phyloP scores from a whole-genome alignment of 2,888 invertebrate species.

The Apocheima hispidaria region DNA sequence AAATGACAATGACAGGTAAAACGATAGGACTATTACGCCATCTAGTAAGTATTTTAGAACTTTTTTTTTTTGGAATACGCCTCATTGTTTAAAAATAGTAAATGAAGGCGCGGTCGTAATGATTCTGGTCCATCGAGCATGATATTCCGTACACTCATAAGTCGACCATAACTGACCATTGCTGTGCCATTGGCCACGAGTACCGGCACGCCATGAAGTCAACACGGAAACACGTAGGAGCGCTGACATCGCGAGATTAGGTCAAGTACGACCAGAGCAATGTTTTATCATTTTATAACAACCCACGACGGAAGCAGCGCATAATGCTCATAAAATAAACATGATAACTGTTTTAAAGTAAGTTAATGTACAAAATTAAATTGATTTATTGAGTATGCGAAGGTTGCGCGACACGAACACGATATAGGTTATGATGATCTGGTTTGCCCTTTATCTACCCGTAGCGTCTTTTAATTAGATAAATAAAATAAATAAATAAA shows the following conservation, averaged over 20 bases:
- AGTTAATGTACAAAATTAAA: constrained; percentile 27
- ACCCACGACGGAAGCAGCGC: constrained; percentile 60
- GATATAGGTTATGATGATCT: constrained; percentile 12
- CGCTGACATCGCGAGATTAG: constrained; percentile 62
- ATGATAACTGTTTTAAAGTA: constrained; percentile 50
- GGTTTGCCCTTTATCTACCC: background rate
- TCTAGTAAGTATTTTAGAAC: too few species aligned
- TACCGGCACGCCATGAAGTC: constrained; percentile 15
- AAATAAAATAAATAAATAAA: too few species aligned
- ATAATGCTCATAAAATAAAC: constrained; percentile 42
- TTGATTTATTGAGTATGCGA: constrained; percentile 21
- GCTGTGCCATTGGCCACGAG: constrained; percentile 18
- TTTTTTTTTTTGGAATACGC: too few species aligned
- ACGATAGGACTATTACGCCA: too few species aligned
- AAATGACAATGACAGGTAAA: too few species aligned
- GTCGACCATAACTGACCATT: constrained; percentile 12
- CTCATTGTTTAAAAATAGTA: background rate
- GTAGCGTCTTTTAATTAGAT: background rate
- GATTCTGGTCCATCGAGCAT: constrained; percentile 31
- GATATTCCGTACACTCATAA: constrained; percentile 17
- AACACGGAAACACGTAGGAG: constrained; percentile 55
- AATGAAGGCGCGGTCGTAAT: constrained; percentile 13
- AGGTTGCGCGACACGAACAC: constrained; percentile 17
- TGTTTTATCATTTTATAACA: constrained; percentile 60
- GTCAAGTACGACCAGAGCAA: constrained; percentile 72